A percentile compares a stretch with the other conserved stretches of the same genome.
These are phyloP conservation scores for Iphiclides podalirius DNA, from an alignment of 2,888 invertebrate genomes.

Conservation along the genomic window DNA sequence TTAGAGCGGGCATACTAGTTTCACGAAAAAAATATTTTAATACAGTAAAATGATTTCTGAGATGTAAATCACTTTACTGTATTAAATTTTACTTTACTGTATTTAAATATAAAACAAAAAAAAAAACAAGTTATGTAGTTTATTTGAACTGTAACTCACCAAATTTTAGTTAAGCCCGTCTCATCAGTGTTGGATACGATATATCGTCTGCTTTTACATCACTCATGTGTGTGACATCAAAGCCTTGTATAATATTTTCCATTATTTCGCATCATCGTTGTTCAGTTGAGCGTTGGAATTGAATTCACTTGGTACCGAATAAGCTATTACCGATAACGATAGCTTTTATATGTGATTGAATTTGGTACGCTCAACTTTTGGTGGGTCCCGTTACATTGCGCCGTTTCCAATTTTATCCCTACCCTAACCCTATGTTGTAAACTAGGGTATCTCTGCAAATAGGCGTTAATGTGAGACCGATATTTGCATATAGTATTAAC, in stretches of 20 bases:
- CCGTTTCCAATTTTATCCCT: no score
- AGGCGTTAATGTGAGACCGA: no score
- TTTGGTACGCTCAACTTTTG: conserved; percentile 15
- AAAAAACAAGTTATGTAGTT: background rate
- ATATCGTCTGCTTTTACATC: conserved; percentile 2
- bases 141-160: background rate
- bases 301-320: conserved; percentile 18
- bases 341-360: conserved; percentile 20
- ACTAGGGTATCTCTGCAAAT: no score
- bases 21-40: no score
- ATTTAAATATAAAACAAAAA: no score
- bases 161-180: background rate
- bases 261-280: conserved; percentile 22
- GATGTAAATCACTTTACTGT: no score
- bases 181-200: conserved; percentile 1
- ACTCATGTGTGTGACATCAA: conserved; percentile 5
- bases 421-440: no score
- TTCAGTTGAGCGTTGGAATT: conserved; percentile 17
- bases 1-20: no score
- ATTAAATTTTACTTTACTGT: no score
- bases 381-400: conserved; percentile 4
- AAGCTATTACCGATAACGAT: conserved; percentile 20
- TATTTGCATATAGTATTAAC: no score
- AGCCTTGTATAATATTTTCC: conserved; percentile 7
- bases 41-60: no score